These are phyloP conservation scores for Struthidea cinerea DNA, from an alignment of 2,113 vertebrate genomes.

Conservation along the genomic window DNA sequence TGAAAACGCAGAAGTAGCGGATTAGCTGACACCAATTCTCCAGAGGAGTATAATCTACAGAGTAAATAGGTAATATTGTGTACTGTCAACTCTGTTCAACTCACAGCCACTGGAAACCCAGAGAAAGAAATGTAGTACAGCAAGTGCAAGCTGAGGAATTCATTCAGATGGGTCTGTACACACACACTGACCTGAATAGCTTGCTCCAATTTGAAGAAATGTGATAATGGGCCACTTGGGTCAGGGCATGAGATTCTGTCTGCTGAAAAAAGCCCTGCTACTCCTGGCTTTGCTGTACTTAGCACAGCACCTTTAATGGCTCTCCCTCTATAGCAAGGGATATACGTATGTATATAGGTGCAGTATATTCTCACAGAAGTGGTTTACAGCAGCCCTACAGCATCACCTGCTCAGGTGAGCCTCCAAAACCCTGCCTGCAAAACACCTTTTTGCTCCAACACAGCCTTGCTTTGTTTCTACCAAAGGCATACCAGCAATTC, in stretches of 20 bases:
- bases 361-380: neutral
- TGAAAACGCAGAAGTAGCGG: neutral
- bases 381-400: neutral
- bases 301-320: neutral
- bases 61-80: constrained; percentile 1
- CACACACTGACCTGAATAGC: neutral
- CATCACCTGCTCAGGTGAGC: neutral
- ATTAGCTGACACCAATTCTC: constrained; percentile 2
- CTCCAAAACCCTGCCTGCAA: neutral
- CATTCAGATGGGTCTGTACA: neutral
- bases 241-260: neutral
- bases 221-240: neutral
- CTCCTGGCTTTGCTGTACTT: neutral
- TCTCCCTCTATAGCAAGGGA: neutral
- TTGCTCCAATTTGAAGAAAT: neutral
- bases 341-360: fast-evolving
- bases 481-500: neutral
- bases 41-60: constrained; percentile 1
- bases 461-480: neutral
- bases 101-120: neutral
- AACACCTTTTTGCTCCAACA: neutral
- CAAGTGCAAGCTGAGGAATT: neutral
- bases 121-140: neutral
- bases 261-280: neutral
- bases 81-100: constrained; percentile 1